Percentiles rank a stretch among this genome's conserved stretches.
These are phyloP conservation scores for Anomalospiza imberbis DNA, from an alignment of 2,797 vertebrate genomes.

Conservation along the genomic window DNA sequence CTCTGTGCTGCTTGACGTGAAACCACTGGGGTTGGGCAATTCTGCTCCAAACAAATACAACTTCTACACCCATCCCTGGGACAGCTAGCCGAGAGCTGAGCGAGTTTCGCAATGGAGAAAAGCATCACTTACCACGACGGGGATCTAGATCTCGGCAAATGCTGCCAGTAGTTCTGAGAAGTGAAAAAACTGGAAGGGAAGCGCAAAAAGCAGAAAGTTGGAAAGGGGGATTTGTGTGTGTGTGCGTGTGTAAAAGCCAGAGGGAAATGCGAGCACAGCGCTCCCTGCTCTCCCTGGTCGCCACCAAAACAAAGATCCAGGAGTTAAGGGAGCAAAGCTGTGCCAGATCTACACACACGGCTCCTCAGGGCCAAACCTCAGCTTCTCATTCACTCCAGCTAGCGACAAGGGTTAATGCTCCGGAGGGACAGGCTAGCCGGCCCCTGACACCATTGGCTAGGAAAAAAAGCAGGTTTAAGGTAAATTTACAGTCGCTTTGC, in stretches of 20 bases:
- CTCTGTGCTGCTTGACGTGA: slow-evolving; percentile 23
- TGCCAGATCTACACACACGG: slow-evolving; percentile 52
- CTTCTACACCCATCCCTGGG: slow-evolving; percentile 41
- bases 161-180: slow-evolving; percentile 67
- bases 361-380: slow-evolving; percentile 60
- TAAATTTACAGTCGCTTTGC: not conserved
- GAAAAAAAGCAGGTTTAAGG: slow-evolving; percentile 35
- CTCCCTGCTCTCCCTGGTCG: slow-evolving; percentile 59
- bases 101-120: slow-evolving; percentile 58
- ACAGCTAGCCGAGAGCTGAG: slow-evolving; percentile 32
- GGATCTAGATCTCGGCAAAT: slow-evolving; percentile 69
- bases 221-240: slow-evolving; percentile 13
- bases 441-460: slow-evolving; percentile 57
- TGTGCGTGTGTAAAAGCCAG: slow-evolving; percentile 24
- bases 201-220: slow-evolving; percentile 54
- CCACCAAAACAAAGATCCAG: slow-evolving; percentile 70
- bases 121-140: slow-evolving; percentile 73
- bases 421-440: slow-evolving; percentile 39
- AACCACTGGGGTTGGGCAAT: slow-evolving; percentile 39
- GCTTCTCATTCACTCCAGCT: slow-evolving; percentile 44
- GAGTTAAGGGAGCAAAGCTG: slow-evolving; percentile 64
- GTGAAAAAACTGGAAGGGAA: slow-evolving; percentile 60
- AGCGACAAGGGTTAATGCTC: slow-evolving; percentile 59
- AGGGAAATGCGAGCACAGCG: slow-evolving; percentile 58
- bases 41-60: slow-evolving; percentile 47